Percentiles rank a stretch among this genome's conserved stretches.
These are phyloP conservation scores for Epicauta chinensis DNA, from an alignment of 1,140 invertebrate genomes.

Conservation along the genomic window DNA sequence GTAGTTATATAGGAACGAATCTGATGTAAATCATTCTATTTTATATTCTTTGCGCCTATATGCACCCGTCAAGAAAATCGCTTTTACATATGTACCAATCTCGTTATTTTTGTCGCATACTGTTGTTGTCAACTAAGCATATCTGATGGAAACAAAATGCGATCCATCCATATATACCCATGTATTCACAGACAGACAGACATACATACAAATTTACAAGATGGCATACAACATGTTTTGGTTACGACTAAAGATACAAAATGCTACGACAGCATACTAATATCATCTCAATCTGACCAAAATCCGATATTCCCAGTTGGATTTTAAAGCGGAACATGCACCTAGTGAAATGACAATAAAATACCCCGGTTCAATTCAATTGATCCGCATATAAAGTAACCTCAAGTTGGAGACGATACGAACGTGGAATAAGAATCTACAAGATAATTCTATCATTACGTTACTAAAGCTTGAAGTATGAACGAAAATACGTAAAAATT, in stretches of 20 bases:
- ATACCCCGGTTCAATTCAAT: constrained; percentile 5
- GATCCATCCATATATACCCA: neutral
- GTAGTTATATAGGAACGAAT: neutral
- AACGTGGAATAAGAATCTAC: too few species aligned
- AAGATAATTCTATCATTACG: too few species aligned
- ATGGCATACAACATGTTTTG: constrained; percentile 4
- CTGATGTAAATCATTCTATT: constrained; percentile 13
- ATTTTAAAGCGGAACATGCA: constrained; percentile 3
- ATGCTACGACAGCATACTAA: constrained; percentile 20
- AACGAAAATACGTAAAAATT: too few species aligned
- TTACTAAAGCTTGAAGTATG: too few species aligned
- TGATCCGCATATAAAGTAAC: neutral
- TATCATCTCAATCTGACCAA: constrained; percentile 16
- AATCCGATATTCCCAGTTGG: constrained; percentile 11
- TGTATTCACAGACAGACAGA: too few species aligned
- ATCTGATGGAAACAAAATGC: constrained; percentile 19
- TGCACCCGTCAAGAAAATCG: constrained; percentile 22
- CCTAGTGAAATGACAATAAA: constrained; percentile 6
- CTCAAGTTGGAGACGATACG: too few species aligned
- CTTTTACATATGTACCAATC: constrained; percentile 19
- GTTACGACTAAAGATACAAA: constrained; percentile 6
- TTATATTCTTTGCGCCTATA: constrained; percentile 16
- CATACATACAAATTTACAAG: too few species aligned
- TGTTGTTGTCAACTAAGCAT: constrained; percentile 21
- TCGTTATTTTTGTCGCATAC: constrained; percentile 22